phyloP scores from a whole-genome alignment of 2,797 vertebrate species.

The Falco cherrug region DNA sequence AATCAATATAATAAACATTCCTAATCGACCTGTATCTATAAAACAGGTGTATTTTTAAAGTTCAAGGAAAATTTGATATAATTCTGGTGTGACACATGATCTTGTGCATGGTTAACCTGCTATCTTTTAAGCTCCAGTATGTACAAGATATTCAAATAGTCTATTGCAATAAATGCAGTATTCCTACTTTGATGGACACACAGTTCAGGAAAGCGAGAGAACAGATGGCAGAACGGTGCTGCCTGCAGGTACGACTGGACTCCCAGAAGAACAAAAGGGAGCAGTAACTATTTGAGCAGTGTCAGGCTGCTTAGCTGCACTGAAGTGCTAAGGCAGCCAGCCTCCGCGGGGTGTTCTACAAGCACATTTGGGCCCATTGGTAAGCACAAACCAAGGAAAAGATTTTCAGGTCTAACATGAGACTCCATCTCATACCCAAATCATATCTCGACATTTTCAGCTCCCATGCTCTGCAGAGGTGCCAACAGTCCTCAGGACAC shows the following conservation, averaged over 20 bases:
- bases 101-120: neutral
- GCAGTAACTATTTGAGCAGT: neutral
- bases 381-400: neutral
- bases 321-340: neutral
- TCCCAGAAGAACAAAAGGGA: neutral
- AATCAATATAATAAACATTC: neutral
- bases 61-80: neutral
- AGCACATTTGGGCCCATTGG: neutral
- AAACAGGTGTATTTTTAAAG: neutral
- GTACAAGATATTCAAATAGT: neutral
- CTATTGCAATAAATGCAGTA: neutral
- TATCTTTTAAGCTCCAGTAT: neutral
- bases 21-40: neutral
- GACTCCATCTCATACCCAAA: neutral
- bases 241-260: too few species aligned
- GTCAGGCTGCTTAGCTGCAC: neutral
- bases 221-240: neutral
- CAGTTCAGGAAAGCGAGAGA: neutral
- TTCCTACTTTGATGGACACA: neutral
- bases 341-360: neutral
- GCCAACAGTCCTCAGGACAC: neutral
- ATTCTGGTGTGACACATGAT: neutral
- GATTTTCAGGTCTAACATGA: neutral
- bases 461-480: neutral
- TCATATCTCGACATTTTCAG: fast-evolving